Percentiles rank a stretch among this genome's conserved stretches.
These are phyloP conservation scores for Pseudanteris insignis DNA, from an alignment of 2,888 invertebrate genomes.

Conservation along the genomic window DNA sequence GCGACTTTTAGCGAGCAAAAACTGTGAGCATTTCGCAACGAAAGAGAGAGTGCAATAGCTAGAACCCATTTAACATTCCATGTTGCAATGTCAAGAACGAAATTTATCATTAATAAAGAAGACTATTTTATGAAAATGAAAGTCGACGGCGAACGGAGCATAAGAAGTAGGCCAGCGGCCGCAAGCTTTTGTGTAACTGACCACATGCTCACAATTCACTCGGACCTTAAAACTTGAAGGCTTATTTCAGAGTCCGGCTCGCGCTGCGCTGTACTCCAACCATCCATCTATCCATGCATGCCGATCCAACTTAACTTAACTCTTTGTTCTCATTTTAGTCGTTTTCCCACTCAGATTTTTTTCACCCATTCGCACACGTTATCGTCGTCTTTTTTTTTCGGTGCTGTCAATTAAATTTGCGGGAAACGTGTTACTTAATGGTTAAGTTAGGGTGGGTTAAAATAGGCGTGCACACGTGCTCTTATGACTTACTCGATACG, in stretches of 20 bases:
- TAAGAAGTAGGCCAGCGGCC: conserved; percentile 41
- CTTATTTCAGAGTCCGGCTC: conserved; percentile 21
- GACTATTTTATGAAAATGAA: conserved; percentile 44
- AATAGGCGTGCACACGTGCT: too few relatives aligned
- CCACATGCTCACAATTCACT: conserved; percentile 43
- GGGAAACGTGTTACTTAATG: too few relatives aligned
- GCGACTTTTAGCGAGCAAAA: background rate
- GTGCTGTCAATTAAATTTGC: too few relatives aligned
- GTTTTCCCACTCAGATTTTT: too few relatives aligned
- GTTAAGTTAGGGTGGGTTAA: too few relatives aligned
- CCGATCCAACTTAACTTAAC: too few relatives aligned
- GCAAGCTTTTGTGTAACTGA: conserved; percentile 44
- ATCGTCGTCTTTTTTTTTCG: too few relatives aligned
- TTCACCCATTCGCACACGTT: too few relatives aligned
- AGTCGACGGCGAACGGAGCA: conserved; percentile 26
- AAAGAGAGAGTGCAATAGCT: conserved; percentile 23
- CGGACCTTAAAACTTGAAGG: conserved; percentile 39
- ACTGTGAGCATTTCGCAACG: conserved; percentile 11
- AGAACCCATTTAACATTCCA: conserved; percentile 21
- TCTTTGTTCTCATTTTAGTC: too few relatives aligned
- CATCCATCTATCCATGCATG: too few relatives aligned
- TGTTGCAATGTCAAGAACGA: conserved; percentile 36
- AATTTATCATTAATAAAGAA: conserved; percentile 42
- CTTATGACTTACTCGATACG: too few relatives aligned
- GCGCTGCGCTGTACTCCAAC: too few relatives aligned